Evolutionary conservation across 2,888 invertebrate species (phyloP), one percentile per base, ranked within the genome.

Genomic region (Strigamia crassipes): DNA sequence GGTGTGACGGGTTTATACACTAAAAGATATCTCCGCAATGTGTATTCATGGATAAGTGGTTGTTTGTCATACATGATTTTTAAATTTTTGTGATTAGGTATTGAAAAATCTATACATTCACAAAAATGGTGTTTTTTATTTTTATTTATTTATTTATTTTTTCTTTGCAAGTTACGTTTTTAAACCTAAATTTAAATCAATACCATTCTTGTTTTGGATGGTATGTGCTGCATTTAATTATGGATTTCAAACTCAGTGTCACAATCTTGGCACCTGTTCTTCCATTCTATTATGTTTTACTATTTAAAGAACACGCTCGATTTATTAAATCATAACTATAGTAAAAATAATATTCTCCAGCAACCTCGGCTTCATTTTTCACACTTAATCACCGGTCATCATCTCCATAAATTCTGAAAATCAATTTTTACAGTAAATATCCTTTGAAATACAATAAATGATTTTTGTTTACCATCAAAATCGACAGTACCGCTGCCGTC

Each of bases 401-500:
- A 96, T 95, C 89, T 95, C 95, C 95, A 95, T 95, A 90, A 95
- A 95, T 91, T 95, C 95, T 95, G 92, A 85, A 93, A 83, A 61
- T 89, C 86, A 86, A 85, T 83, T 84, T 81, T 82, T 31, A 8
- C 34, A 18, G 10, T 9, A 51, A 51, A 51, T 51, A 51, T 51
- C 10, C 2, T 31, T n/a, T n/a, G n/a, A n/a, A n/a, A n/a, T n/a
- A n/a, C n/a, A n/a, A n/a, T n/a, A n/a, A 41, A 41, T n/a, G 51
- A 18, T 51, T 51, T 3, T 34, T 34, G n/a, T 87, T 88, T 90
- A 97, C 97, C 97, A 91, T 98, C 97, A 89, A 98, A 99, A 90
- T 99, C 99, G 86, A 99, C 98, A 84, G 98, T 99, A 86, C 98
- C 98, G 86, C 97, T 97, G 87, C 97, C 97, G 89, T 98, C 98